These are phyloP conservation scores for Orchesella cincta DNA, from an alignment of 1,140 invertebrate species.

Conservation along the genomic window DNA sequence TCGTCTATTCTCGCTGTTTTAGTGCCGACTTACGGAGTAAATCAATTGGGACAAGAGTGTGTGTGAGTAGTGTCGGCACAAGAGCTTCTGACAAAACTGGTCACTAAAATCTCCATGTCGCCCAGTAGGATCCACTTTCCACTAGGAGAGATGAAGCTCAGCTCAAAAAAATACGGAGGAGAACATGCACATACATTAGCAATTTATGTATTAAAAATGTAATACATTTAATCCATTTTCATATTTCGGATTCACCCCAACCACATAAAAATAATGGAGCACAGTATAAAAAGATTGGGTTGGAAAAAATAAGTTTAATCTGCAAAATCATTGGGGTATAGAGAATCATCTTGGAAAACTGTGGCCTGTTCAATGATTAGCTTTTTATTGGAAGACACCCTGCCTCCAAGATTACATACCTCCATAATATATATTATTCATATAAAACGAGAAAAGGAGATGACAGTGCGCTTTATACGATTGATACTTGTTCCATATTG, in stretches of 20 bases:
- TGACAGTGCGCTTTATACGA: not conserved
- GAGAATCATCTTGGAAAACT: no score
- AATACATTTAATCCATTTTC: not conserved
- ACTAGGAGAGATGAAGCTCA: not conserved
- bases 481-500: not conserved
- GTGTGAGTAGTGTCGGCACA: slow-evolving; percentile 16
- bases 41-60: slow-evolving; percentile 25
- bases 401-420: no score
- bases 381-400: slow-evolving; percentile 19
- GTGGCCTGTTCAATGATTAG: not conserved
- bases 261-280: not conserved
- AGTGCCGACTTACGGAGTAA: slow-evolving; percentile 21
- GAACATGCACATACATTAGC: not conserved
- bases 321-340: not conserved
- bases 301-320: not conserved
- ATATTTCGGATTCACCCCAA: not conserved
- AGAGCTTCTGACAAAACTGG: slow-evolving; percentile 28
- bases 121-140: slow-evolving; percentile 24
- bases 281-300: not conserved
- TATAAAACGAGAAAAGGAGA: not conserved
- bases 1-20: slow-evolving; percentile 9
- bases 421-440: no score
- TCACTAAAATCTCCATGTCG: slow-evolving; percentile 25
- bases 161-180: not conserved
- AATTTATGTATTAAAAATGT: not conserved